These are phyloP conservation scores for Drosophila paulistorum DNA, from an alignment of 1,140 invertebrate genomes.

Conservation along the genomic window DNA sequence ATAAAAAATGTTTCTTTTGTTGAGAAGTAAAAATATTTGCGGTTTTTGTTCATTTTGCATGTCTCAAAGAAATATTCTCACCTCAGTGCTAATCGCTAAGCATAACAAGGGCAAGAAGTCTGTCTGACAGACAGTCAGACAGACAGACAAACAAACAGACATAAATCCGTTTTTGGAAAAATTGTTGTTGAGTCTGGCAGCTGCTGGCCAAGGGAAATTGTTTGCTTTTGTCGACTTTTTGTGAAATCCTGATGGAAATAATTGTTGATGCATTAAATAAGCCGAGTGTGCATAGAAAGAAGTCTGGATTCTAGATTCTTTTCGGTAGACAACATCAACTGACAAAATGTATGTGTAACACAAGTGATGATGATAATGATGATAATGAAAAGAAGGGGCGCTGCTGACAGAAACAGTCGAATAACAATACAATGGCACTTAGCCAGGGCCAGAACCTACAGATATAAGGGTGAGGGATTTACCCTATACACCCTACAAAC, in stretches of 20 bases:
- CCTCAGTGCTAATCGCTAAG: constrained; percentile 46
- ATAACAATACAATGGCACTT: constrained; percentile 70
- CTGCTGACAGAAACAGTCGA: constrained; percentile 63
- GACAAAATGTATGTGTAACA: constrained; percentile 73
- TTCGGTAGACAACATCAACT: constrained; percentile 60
- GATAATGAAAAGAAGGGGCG: constrained; percentile 38
- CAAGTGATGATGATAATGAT: constrained; percentile 41
- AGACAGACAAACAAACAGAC: constrained; percentile 31
- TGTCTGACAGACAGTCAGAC: constrained; percentile 24
- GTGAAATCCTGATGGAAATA: constrained; percentile 80
- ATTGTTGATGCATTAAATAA: constrained; percentile 81
- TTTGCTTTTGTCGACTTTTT: constrained; percentile 79
- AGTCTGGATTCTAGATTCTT: constrained; percentile 25
- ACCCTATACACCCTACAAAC: not conserved
- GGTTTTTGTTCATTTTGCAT: constrained; percentile 54
- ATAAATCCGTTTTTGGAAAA: constrained; percentile 43
- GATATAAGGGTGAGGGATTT: constrained; percentile 29
- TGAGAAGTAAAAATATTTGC: constrained; percentile 67
- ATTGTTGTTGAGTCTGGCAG: constrained; percentile 35
- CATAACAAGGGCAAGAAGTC: constrained; percentile 28
- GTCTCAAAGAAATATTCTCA: constrained; percentile 47
- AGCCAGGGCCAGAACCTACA: constrained; percentile 26
- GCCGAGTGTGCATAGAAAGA: constrained; percentile 41
- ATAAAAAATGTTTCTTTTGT: constrained; percentile 35
- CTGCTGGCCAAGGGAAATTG: constrained; percentile 46